Evolutionary conservation across 2,888 invertebrate genomes (phyloP), one percentile per base, ranked within the genome.

Genomic region (Athalia rosae): DNA sequence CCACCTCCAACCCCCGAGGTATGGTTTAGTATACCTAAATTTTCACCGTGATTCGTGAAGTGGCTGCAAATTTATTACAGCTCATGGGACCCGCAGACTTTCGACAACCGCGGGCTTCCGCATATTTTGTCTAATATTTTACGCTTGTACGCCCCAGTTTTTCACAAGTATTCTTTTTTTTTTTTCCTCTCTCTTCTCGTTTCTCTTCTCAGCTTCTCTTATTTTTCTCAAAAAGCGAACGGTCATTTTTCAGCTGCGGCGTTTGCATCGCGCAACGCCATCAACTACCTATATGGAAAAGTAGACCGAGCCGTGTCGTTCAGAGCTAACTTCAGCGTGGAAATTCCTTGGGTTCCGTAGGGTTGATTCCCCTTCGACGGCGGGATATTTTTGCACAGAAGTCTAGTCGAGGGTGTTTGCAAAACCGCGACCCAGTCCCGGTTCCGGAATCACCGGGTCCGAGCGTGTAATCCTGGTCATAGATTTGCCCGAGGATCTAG

Each of bases 401-500:
- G 71, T 45, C 56, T 56, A 50, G 74, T 48, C 48, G 48, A 61
- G 74, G 74, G 59, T 74, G 61, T 74, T 74, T 74, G 74, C 61
- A 74, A 74, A 74, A 74, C 74, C 74, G 48, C 47, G 74, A 61
- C 47, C 61, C 59, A 71, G 28, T 48, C 61, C 7, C 74, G 41
- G n/a, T 28, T 13, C 53, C 15, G 13, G 74, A 74, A 74, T 74
- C 74, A 74, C 74, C 61, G 74, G 61, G 11, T 74, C 74, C 74
- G 4, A 9, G 28, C n/a, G 62, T 50, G 74, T 74, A 74, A 74
- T 74, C 74, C 74, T n/a, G 62, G 74, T 15, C 61, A 74, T 74
- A 74, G 74, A 74, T 74, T 74, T 61, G 56, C 48, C 62, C 74
- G n/a, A 73, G 71, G 71, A 74, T 62, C 74, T 50, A 61, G 50